These are phyloP conservation scores for Spicauda simplicius DNA, from an alignment of 2,888 invertebrate species.

Conservation along the genomic window DNA sequence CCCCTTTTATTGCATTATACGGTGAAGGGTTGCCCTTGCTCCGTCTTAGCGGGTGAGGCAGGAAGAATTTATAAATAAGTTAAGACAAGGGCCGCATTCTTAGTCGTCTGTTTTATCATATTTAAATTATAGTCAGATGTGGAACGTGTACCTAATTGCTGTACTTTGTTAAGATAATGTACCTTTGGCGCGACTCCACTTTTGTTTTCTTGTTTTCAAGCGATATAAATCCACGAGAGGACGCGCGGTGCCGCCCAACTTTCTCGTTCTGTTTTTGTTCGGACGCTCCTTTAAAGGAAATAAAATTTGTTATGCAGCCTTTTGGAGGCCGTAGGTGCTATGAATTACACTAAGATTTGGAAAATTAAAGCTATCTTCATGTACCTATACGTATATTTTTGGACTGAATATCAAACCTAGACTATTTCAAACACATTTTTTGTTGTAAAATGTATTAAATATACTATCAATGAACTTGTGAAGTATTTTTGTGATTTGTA, in stretches of 20 bases:
- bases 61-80: slow-evolving; percentile 84
- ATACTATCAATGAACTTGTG: no score
- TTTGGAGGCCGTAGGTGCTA: slow-evolving; percentile 65
- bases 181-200: slow-evolving; percentile 83
- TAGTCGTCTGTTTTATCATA: slow-evolving; percentile 84
- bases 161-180: slow-evolving; percentile 85
- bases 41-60: slow-evolving; percentile 54
- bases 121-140: slow-evolving; percentile 85
- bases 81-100: slow-evolving; percentile 74
- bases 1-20: slow-evolving; percentile 83
- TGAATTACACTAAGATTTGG: slow-evolving; percentile 49
- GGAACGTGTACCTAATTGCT: slow-evolving; percentile 85
- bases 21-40: slow-evolving; percentile 69
- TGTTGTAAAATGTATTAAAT: no score
- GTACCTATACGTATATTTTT: no score
- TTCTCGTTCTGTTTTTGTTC: slow-evolving; percentile 79
- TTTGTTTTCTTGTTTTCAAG: slow-evolving; percentile 82
- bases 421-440: no score
- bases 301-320: slow-evolving; percentile 76
- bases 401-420: no score
- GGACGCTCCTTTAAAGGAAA: slow-evolving; percentile 68
- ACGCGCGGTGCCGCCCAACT: slow-evolving; percentile 75
- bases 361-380: slow-evolving; percentile 7
- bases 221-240: slow-evolving; percentile 80
- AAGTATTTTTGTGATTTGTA: no score